These are phyloP conservation scores for Macrotis lagotis DNA, from an alignment of 2,113 vertebrate species.

Conservation along the genomic window DNA sequence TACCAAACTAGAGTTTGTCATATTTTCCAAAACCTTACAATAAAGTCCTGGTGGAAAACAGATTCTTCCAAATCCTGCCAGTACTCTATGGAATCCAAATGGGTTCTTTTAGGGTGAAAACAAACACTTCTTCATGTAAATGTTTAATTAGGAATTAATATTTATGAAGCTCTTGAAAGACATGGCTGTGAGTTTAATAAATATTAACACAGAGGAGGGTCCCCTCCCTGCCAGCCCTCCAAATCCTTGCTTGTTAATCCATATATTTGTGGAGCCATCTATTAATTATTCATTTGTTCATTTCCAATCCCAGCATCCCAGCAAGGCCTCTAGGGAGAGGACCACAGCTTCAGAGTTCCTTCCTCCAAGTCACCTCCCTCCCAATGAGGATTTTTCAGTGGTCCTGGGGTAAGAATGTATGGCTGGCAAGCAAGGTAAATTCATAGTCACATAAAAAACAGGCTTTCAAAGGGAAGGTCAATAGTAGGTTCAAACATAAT, in stretches of 20 bases:
- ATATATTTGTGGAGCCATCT: slow-evolving; percentile 69
- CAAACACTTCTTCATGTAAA: slow-evolving; percentile 75
- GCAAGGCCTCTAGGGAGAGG: not conserved
- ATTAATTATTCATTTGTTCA: slow-evolving; percentile 79
- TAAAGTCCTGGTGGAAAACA: not conserved
- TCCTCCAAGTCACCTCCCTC: not conserved
- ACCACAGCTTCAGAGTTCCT: not conserved
- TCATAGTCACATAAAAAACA: not conserved
- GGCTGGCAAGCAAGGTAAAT: not conserved
- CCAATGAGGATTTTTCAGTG: not conserved
- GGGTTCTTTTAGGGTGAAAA: slow-evolving; percentile 42
- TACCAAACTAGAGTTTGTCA: not conserved
- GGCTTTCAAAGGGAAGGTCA: not conserved
- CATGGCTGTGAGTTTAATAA: slow-evolving; percentile 78
- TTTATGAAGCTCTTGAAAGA: slow-evolving; percentile 80
- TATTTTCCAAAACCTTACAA: not conserved
- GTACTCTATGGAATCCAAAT: slow-evolving; percentile 43
- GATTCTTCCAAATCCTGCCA: not conserved
- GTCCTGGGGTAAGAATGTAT: not conserved
- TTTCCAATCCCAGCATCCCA: slow-evolving; percentile 63
- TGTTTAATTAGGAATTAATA: slow-evolving; percentile 85
- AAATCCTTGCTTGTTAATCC: slow-evolving; percentile 56
- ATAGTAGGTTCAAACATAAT: not conserved
- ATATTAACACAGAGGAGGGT: slow-evolving; percentile 76
- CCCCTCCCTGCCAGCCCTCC: not conserved